A percentile compares a stretch with the other conserved stretches of the same genome.
These are phyloP conservation scores for Oncorhynchus mykiss DNA, from an alignment of 2,113 vertebrate genomes.

Conservation along the genomic window DNA sequence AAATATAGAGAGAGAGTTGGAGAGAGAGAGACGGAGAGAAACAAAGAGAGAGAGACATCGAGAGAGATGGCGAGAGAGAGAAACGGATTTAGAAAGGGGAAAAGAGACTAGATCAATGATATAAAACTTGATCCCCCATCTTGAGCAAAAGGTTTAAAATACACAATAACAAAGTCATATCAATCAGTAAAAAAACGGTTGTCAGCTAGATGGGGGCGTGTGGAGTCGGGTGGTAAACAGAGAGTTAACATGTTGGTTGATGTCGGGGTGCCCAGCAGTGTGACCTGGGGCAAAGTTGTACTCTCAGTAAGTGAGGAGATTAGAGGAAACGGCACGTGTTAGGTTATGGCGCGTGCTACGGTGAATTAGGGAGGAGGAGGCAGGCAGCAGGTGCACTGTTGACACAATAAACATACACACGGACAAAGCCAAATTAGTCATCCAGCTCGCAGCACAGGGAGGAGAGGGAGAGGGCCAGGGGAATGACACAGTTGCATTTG, in stretches of 20 bases:
- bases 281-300: neutral
- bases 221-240: too few species aligned
- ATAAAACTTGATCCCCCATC: too few species aligned
- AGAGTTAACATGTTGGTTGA: neutral
- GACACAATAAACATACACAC: slow-evolving; percentile 52
- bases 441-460: neutral
- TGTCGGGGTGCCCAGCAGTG: neutral
- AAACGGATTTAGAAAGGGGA: neutral
- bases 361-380: slow-evolving; percentile 27
- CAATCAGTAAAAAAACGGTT: too few species aligned
- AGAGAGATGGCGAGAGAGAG: neutral
- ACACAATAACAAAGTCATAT: neutral
- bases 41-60: neutral
- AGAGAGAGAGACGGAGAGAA: too few species aligned
- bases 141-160: neutral
- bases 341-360: slow-evolving; percentile 17
- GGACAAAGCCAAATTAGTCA: slow-evolving; percentile 38
- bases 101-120: neutral
- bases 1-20: slow-evolving; percentile 1
- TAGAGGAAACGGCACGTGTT: slow-evolving; percentile 21
- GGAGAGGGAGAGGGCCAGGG: neutral
- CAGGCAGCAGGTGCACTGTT: slow-evolving; percentile 55
- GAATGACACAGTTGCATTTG: neutral
- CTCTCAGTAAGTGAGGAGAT: neutral
- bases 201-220: too few species aligned